Percentiles rank a stretch among this genome's conserved stretches.
These are phyloP conservation scores for Otis tarda DNA, from an alignment of 2,113 vertebrate species.

Conservation along the genomic window DNA sequence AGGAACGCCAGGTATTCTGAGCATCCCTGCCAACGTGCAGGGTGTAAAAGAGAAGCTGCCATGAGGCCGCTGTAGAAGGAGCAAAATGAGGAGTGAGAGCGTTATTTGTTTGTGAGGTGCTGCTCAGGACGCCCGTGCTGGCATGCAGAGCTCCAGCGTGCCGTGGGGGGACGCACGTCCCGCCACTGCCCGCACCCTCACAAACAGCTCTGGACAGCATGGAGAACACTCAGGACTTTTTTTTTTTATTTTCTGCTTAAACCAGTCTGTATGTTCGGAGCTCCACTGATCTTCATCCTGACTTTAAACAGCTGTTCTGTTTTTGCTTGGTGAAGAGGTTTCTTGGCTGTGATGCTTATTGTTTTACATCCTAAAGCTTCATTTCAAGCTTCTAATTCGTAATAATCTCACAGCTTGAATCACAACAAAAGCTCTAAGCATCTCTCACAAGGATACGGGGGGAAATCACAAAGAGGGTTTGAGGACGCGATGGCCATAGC, in stretches of 20 bases:
- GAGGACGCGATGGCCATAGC: neutral
- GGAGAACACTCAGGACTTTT: neutral
- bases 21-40: neutral
- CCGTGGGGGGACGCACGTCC: neutral
- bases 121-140: fast-evolving
- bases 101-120: neutral
- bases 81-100: neutral
- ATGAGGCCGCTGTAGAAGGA: neutral
- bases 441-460: neutral
- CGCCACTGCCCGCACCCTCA: fast-evolving
- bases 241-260: neutral
- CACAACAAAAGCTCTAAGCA: neutral
- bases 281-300: neutral
- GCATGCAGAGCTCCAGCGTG: neutral
- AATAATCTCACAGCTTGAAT: neutral
- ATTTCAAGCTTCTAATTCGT: neutral
- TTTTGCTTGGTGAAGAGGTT: neutral
- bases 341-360: neutral
- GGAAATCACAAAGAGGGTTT: neutral
- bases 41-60: neutral
- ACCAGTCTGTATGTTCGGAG: neutral
- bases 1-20: neutral
- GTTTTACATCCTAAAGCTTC: neutral
- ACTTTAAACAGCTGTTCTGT: neutral
- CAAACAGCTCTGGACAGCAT: neutral